Evolutionary conservation across 2,888 invertebrate genomes (phyloP), one percentile per base, ranked within the genome.

Genomic region (Thymelicus acteon): DNA sequence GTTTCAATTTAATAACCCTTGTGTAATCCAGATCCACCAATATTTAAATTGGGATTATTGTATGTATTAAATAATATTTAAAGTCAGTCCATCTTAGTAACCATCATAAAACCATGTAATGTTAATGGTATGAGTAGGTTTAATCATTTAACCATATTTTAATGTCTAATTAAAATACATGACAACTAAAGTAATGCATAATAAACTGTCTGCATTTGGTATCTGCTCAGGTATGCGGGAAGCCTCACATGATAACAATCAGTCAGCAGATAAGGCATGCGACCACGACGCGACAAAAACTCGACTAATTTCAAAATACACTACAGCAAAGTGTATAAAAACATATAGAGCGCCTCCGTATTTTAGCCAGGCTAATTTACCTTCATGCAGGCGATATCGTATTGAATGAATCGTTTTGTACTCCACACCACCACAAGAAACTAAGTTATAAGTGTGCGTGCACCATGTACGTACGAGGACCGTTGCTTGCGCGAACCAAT

Each of bases 401-500:
- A 85, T 85, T 88, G 85, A 86, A 89, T 88, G 86, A 84, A 87
- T 82, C 84, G 82, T 83, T 85, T 81, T 80, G 80, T 82, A 80
- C 84, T 80, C 82, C 78, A 81, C 80, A 82, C 82, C 72, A 81
- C 81, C 80, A 86, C 85, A 82, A 76, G 68, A 74, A 82, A 79
- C 78, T 72, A 71, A 68, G 76, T 77, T 72, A 75, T 52, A 15
- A 79, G 77, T 80, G 79, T 82, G 78, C 78, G 85, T 83, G 85
- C 76, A 80, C 79, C 77, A 75, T 85, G 82, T 91, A 83, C 81
- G 80, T 84, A 91, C 89, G 88, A 88, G 85, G 90, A 94, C 93
- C 93, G 94, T 93, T 91, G 90, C 81, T 79, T 76, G 79, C 79
- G 86, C 91, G 83, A 75, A 92, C 96, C 96, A 96, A 96, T 96